Conservation (phyloP, 2,888 invertebrate genomes). For the Temnothorax ravouxi region DNA sequence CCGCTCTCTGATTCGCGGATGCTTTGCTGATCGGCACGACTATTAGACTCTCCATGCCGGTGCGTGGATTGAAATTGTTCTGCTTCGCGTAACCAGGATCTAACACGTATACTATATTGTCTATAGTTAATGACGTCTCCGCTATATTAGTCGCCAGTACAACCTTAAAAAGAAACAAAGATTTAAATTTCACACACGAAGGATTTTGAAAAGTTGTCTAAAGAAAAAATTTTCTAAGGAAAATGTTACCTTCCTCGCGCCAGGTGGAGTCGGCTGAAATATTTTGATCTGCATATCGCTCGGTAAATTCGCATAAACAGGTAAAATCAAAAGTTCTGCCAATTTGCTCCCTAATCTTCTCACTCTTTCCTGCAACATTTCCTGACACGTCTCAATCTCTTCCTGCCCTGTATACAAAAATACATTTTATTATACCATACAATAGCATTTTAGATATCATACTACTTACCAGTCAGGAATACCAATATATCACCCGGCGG, state of each 20-base stretch:
- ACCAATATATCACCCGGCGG: conserved; percentile 98
- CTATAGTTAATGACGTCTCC: conserved; percentile 99
- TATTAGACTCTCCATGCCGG: conserved; percentile 99
- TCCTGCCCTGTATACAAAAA: conserved; percentile 89
- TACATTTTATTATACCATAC: conserved; percentile 68
- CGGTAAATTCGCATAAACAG: conserved; percentile 99
- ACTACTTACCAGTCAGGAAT: conserved; percentile 94
- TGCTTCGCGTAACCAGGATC: conserved; percentile 99
- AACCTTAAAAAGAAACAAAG: conserved; percentile 87
- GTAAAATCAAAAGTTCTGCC: conserved; percentile 96
- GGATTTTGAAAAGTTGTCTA: neutral
- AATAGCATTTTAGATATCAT: neutral
- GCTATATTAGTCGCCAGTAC: conserved; percentile 99
- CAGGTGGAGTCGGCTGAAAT: conserved; percentile 98
- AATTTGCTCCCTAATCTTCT: conserved; percentile 97
- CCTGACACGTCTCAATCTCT: conserved; percentile 96
- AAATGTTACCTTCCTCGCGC: conserved; percentile 93
- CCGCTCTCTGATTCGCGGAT: conserved; percentile 99
- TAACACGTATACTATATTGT: conserved; percentile 99
- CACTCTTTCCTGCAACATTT: conserved; percentile 95
- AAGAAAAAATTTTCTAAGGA: neutral
- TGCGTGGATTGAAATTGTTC: conserved; percentile 98
- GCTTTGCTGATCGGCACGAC: conserved; percentile 99
- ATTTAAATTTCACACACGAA: neutral
- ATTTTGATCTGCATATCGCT: conserved; percentile 99